Evolutionary conservation across 2,797 vertebrate species (phyloP), one percentile per base, ranked within the genome.

Genomic region (Taeniopygia guttata): DNA sequence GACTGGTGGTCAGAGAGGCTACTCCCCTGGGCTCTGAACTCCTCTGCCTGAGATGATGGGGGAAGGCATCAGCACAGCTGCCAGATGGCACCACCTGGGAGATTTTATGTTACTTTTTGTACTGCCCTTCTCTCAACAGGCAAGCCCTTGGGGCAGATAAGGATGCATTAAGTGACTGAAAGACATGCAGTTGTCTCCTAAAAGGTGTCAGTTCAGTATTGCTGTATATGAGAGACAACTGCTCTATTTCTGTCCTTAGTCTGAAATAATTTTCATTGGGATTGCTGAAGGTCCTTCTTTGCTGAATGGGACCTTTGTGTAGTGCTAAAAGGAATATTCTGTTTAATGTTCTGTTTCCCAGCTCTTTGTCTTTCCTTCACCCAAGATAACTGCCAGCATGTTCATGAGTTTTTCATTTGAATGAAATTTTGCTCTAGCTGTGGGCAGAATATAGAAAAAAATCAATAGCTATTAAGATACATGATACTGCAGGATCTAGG

Each of bases 381-480:
- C 76, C n/a, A 9, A 29, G 38, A 80, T 54, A 88, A 95, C 67
- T 73, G 32, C 59, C 60, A 90, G 70, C 48, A 93, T 7, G 3
- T 88, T 84, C 8, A 27, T 59, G 74, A 85, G 83, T 60, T 91
- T 91, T 91, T 78, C n/a, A 90, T 94, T 94, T 91, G 87, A 92
- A 96, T 88, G 74, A 93, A 81, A 86, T 93, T 93, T 88, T 64
- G 75, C 75, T 76, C 49, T 94, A 60, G 74, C 90, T 96, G 63
- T 49, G 49, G 60, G 87, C 85, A 94, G 64, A 94, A 82, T 88
- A 94, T 51, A 82, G 89, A 68, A 90, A 90, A 81, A 93, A 94
- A 96, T 95, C 95, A 92, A 93, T 95, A 95, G 73, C 73, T 91
- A 78, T 96, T 91, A 88, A 93, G 85, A 84, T 82, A 84, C 0